Percentiles rank a stretch among this genome's conserved stretches.
phyloP scores from a whole-genome alignment of 2,113 vertebrate species.

The Cygnus atratus region DNA sequence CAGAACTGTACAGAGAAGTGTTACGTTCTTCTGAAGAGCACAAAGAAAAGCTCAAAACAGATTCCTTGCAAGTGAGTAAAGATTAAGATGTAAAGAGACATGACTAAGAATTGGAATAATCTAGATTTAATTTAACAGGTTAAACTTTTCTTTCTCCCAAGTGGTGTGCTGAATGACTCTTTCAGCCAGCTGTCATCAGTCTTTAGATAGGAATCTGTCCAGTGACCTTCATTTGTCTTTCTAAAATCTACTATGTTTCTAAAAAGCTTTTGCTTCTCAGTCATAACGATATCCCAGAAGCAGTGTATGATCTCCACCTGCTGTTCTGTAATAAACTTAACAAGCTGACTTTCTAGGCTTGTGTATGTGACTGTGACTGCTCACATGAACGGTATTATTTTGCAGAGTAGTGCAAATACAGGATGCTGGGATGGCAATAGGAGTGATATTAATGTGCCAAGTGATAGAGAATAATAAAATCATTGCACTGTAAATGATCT shows the following conservation, averaged over 20 bases:
- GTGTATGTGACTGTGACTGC: not conserved
- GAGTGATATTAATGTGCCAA: not conserved
- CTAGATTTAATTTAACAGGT: constrained; percentile 4
- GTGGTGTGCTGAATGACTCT: not conserved
- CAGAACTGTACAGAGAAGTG: constrained; percentile 94
- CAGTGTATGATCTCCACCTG: constrained; percentile 38
- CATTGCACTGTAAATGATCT: not conserved
- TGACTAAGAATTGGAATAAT: constrained; percentile 34
- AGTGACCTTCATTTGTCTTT: not conserved
- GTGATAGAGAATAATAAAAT: not conserved
- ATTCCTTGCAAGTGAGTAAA: constrained; percentile 91
- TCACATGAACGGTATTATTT: not conserved
- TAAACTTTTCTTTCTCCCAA: not conserved
- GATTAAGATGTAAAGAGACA: not conserved
- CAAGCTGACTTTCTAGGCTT: not conserved
- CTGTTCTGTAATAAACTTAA: constrained; percentile 1
- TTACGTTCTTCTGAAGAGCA: constrained; percentile 96
- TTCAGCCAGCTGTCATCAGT: not conserved
- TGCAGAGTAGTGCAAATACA: not conserved
- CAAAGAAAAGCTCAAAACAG: constrained; percentile 95
- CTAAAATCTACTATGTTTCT: not conserved
- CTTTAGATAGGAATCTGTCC: not conserved
- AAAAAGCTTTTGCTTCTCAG: not conserved
- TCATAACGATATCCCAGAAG: not conserved
- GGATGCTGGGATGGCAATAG: not conserved